phyloP scores from a whole-genome alignment of 2,888 invertebrate species.

The Melinopterus prodromus region DNA sequence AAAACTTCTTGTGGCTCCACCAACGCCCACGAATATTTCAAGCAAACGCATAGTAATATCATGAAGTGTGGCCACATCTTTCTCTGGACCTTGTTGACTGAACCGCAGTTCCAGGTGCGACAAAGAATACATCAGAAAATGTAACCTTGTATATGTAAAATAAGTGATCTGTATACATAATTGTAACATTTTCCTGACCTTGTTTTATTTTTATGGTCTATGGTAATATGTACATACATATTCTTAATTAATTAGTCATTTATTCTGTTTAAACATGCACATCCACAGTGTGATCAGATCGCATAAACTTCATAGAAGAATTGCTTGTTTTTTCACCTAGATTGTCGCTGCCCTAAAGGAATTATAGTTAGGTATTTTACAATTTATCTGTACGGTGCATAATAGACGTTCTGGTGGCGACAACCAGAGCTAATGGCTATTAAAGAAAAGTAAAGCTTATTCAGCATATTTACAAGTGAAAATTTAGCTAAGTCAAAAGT shows the following conservation, averaged over 20 bases:
- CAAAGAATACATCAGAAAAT: not conserved
- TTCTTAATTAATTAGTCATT: not conserved
- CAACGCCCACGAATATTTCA: not conserved
- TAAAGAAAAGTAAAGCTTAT: too few species aligned
- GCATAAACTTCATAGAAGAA: too few species aligned
- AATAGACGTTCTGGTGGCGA: too few species aligned
- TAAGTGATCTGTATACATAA: not conserved
- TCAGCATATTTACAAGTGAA: too few species aligned
- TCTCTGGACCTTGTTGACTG: not conserved
- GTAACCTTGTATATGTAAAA: not conserved
- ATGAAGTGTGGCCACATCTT: not conserved
- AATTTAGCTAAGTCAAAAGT: too few species aligned
- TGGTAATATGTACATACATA: not conserved
- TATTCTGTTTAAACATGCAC: not conserved
- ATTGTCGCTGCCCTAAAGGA: too few species aligned
- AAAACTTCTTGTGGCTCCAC: slow-evolving; percentile 64
- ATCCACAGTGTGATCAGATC: too few species aligned
- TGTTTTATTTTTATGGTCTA: not conserved
- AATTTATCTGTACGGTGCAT: too few species aligned
- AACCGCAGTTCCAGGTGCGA: not conserved
- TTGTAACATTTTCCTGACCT: not conserved
- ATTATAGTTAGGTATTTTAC: too few species aligned
- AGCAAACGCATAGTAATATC: not conserved
- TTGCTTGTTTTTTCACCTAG: too few species aligned
- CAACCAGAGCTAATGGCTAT: too few species aligned